These are phyloP conservation scores for Meta bourneti DNA, from an alignment of 2,888 invertebrate genomes.

Conservation along the genomic window DNA sequence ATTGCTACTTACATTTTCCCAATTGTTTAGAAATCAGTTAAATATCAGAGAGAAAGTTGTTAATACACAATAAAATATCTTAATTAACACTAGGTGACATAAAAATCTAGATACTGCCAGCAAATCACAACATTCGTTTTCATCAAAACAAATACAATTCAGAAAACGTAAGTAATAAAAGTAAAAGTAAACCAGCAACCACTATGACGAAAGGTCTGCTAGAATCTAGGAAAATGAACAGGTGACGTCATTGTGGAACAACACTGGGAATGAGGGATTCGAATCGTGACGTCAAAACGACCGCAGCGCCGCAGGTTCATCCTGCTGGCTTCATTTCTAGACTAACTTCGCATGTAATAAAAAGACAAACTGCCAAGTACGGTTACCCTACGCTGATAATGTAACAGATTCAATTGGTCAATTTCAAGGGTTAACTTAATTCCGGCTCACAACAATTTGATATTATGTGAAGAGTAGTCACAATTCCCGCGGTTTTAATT, in stretches of 20 bases:
- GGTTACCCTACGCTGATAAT: background rate
- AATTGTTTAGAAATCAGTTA: background rate
- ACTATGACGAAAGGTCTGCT: constrained; percentile 4
- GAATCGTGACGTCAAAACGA: background rate
- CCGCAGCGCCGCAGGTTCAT: no score
- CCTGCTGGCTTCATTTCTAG: no score
- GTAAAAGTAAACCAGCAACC: background rate
- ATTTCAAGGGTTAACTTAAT: no score
- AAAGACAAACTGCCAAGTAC: background rate
- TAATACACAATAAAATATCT: background rate
- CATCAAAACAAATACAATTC: constrained; percentile 23
- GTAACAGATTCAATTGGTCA: background rate
- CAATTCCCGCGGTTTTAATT: background rate
- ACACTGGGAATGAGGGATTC: no score
- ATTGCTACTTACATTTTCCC: constrained; percentile 7
- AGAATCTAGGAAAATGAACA: background rate
- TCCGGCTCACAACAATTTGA: no score
- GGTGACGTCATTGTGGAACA: constrained; percentile 11
- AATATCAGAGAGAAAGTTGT: background rate
- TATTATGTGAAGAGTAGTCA: background rate
- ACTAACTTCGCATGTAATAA: no score
- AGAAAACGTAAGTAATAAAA: constrained; percentile 9
- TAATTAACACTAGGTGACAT: background rate
- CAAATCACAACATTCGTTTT: constrained; percentile 22
- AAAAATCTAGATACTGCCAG: constrained; percentile 16